phyloP scores from a whole-genome alignment of 2,113 vertebrate genomes.

The Polypterus bichir region DNA sequence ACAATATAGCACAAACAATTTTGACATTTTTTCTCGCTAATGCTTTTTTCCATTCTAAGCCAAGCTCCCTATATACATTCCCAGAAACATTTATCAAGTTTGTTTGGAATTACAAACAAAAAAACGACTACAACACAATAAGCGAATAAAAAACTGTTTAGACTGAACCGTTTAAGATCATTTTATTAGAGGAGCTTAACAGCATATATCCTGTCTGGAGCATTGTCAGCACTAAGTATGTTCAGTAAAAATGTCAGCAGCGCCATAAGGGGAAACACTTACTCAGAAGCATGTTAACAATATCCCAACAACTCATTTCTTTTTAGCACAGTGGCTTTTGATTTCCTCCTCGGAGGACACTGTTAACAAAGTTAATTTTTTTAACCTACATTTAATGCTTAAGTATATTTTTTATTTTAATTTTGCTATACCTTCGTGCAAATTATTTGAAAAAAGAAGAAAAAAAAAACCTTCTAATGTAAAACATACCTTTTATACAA shows the following conservation, averaged over 20 bases:
- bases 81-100: slow-evolving; percentile 33
- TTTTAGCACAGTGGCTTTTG: not conserved
- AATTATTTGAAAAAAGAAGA: no score
- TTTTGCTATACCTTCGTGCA: no score
- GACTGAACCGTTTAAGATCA: not conserved
- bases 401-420: no score
- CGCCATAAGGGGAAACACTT: not conserved
- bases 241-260: not conserved
- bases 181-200: not conserved
- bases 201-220: not conserved
- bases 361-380: no score
- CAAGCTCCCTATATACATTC: slow-evolving; percentile 8
- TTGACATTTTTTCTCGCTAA: slow-evolving; percentile 28
- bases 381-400: no score
- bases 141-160: slow-evolving; percentile 9
- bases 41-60: no score
- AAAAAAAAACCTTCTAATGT: no score
- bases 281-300: not conserved
- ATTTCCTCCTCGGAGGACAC: no score
- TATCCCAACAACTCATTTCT: not conserved
- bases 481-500: no score
- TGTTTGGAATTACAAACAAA: slow-evolving; percentile 32
- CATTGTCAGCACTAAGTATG: not conserved
- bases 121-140: slow-evolving; percentile 39
- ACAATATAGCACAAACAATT: slow-evolving; percentile 28